A percentile compares a stretch with the other conserved stretches of the same genome.
phyloP scores from a whole-genome alignment of 2,797 vertebrate species.

The Picus viridis region DNA sequence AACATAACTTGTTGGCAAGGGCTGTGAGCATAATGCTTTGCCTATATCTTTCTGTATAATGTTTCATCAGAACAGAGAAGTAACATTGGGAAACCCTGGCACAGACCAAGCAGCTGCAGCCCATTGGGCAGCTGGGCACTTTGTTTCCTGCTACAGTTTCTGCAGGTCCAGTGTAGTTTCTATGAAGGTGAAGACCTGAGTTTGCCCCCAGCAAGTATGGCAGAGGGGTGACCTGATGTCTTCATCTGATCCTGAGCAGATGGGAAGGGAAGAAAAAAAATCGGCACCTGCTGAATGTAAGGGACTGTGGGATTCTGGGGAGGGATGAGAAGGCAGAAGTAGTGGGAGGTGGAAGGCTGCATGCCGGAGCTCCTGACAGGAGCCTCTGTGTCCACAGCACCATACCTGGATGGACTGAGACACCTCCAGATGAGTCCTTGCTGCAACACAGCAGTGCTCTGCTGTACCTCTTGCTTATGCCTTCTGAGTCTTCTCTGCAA shows the following conservation, averaged over 20 bases:
- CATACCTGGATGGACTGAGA: neutral
- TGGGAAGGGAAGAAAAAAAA: neutral
- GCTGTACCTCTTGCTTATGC: neutral
- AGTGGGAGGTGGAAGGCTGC: neutral
- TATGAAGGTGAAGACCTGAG: fast-evolving
- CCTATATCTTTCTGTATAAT: slow-evolving; percentile 68
- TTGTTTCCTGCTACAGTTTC: neutral
- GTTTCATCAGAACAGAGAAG: slow-evolving; percentile 60
- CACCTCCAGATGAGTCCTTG: fast-evolving
- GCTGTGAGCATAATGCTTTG: slow-evolving; percentile 62
- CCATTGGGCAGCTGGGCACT: fast-evolving
- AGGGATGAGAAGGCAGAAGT: neutral
- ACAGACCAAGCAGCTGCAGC: neutral
- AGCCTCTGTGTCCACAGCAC: neutral
- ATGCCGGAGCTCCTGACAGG: fast-evolving
- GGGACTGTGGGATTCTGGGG: fast-evolving
- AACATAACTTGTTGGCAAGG: slow-evolving; percentile 73
- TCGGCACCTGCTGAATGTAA: slow-evolving; percentile 7
- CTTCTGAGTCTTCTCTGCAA: neutral
- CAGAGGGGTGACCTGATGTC: neutral
- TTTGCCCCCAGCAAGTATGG: neutral
- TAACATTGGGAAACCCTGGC: neutral
- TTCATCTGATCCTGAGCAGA: neutral
- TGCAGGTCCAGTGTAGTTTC: neutral
- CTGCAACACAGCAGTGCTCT: neutral